These are phyloP conservation scores for Agrotis clavis DNA, from an alignment of 2,888 invertebrate genomes.

Conservation along the genomic window DNA sequence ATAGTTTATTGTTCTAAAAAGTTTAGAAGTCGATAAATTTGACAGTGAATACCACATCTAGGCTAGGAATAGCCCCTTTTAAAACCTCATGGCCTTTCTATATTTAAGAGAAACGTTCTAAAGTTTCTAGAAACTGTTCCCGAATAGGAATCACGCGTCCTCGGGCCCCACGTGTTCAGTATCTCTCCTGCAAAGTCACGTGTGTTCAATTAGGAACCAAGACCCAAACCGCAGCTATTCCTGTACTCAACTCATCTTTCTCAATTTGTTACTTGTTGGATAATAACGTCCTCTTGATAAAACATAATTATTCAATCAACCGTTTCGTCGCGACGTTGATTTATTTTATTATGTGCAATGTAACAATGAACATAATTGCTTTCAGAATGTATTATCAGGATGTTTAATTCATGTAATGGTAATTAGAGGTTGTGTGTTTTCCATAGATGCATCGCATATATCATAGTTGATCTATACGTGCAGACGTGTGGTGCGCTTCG, in stretches of 20 bases:
- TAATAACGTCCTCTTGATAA: conserved; percentile 53
- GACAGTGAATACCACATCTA: not conserved
- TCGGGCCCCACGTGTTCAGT: conserved; percentile 62
- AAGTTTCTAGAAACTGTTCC: conserved; percentile 42
- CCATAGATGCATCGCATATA: conserved; percentile 27
- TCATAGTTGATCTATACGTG: conserved; percentile 32
- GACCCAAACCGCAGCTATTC: conserved; percentile 74
- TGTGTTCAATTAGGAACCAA: conserved; percentile 73
- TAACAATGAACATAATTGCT: conserved; percentile 62
- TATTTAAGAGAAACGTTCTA: conserved; percentile 19
- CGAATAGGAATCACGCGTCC: conserved; percentile 65
- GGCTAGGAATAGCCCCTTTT: conserved; percentile 15
- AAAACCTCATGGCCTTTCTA: conserved; percentile 7
- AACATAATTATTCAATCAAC: conserved; percentile 58
- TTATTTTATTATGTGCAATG: conserved; percentile 52
- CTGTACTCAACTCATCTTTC: conserved; percentile 61
- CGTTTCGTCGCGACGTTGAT: conserved; percentile 40
- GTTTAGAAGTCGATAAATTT: not conserved
- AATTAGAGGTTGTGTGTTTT: conserved; percentile 45
- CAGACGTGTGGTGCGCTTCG: conserved; percentile 22
- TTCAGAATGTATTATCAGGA: conserved; percentile 52
- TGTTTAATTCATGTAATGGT: conserved; percentile 61
- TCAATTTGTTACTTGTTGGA: conserved; percentile 61
- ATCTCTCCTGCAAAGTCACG: conserved; percentile 71
- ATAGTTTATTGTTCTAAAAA: not conserved